Evolutionary conservation across 2,113 vertebrate species (phyloP).

Genomic region (Rallus limicola): DNA sequence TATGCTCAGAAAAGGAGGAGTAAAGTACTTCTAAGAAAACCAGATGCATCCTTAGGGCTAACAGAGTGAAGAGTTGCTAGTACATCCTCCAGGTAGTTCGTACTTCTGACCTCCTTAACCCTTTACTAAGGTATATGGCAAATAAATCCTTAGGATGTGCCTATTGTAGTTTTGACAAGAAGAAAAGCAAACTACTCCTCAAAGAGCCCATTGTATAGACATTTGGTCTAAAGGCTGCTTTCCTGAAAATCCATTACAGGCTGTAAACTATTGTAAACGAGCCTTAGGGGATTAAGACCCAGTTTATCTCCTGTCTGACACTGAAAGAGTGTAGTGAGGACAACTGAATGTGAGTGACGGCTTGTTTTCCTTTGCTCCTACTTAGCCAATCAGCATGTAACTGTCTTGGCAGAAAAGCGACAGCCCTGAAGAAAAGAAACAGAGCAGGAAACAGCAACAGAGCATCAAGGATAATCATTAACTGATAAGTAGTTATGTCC

Average conservation of each 20-base stretch:
- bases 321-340: neutral
- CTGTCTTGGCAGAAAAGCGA: neutral
- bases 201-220: neutral
- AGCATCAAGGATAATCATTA: neutral
- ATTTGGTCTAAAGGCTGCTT: neutral
- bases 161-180: neutral
- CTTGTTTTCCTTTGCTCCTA: neutral
- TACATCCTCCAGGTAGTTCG: neutral
- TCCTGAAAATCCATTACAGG: neutral
- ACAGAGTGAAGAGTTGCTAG: neutral
- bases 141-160: neutral
- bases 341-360: neutral
- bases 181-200: neutral
- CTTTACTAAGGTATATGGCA: neutral
- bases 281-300: neutral
- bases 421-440: neutral
- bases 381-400: neutral
- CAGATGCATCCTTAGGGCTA: neutral
- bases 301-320: neutral
- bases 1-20: neutral
- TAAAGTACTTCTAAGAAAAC: neutral
- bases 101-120: neutral
- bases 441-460: neutral
- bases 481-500: neutral
- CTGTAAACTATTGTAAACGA: neutral